These are phyloP conservation scores for Plebejus anna DNA, from an alignment of 2,888 invertebrate genomes.

Conservation along the genomic window DNA sequence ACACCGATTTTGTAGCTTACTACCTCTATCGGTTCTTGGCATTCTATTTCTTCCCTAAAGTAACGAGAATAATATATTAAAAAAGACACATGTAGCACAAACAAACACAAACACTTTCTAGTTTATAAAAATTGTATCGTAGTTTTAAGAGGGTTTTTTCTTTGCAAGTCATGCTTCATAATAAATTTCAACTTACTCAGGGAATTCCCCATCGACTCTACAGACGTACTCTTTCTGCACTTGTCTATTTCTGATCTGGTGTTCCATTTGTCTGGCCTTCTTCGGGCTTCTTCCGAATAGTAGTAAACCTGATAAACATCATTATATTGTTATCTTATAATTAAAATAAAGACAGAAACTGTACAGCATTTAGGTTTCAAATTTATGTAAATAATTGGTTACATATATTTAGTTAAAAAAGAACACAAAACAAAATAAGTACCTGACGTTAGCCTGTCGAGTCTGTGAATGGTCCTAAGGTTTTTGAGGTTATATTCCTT, in stretches of 20 bases:
- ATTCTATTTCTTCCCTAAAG: slow-evolving; percentile 87
- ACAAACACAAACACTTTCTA: too few species aligned
- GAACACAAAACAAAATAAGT: slow-evolving; percentile 5
- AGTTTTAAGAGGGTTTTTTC: too few species aligned
- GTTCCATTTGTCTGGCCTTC: slow-evolving; percentile 96
- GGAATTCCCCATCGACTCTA: slow-evolving; percentile 95
- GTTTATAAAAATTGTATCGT: too few species aligned
- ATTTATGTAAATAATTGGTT: neutral
- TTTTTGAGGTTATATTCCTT: slow-evolving; percentile 97
- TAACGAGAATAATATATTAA: neutral
- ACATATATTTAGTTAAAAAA: slow-evolving; percentile 1
- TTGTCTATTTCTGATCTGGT: slow-evolving; percentile 94
- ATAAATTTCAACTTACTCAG: slow-evolving; percentile 83
- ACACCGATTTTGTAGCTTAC: slow-evolving; percentile 98
- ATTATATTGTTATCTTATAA: neutral
- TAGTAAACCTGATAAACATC: slow-evolving; percentile 80
- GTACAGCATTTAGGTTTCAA: neutral
- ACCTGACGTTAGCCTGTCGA: slow-evolving; percentile 98
- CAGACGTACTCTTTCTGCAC: slow-evolving; percentile 98
- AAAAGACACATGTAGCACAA: neutral
- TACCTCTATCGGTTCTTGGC: slow-evolving; percentile 94
- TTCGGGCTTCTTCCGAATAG: slow-evolving; percentile 96
- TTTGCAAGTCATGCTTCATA: neutral
- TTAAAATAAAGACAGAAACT: neutral
- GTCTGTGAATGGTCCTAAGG: slow-evolving; percentile 94